Conservation (phyloP, 2,797 vertebrate genomes). For the Trichosurus vulpecula region DNA sequence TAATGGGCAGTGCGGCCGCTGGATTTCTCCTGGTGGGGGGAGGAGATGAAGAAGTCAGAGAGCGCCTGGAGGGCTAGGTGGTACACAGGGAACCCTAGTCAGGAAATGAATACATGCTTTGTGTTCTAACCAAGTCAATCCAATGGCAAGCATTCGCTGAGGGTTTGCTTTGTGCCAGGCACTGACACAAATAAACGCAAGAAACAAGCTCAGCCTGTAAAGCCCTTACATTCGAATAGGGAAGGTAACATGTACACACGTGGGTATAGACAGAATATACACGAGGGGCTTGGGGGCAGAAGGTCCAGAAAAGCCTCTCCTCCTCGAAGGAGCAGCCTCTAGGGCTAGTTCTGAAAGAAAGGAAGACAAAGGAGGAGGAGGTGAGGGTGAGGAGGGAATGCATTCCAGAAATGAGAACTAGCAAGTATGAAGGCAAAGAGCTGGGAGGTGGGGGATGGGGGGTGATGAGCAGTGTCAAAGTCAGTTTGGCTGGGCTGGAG, state of each 20-base stretch:
- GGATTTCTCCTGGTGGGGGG: constrained; percentile 92
- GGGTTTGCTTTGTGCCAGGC: neutral
- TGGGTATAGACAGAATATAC: neutral
- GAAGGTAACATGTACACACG: fast-evolving
- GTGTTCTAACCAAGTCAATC: neutral
- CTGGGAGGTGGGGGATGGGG: neutral
- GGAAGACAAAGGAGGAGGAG: neutral
- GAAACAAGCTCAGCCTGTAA: neutral
- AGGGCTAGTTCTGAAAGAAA: neutral
- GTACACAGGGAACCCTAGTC: neutral
- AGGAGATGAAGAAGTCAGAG: neutral
- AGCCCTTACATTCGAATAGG: too few species aligned
- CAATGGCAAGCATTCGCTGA: neutral
- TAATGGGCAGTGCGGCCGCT: constrained; percentile 98
- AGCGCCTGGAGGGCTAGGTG: neutral
- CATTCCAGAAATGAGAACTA: neutral
- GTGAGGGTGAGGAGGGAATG: neutral
- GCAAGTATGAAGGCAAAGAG: neutral
- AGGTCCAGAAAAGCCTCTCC: neutral
- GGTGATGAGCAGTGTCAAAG: neutral
- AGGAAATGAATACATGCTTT: neutral
- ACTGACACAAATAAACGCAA: neutral
- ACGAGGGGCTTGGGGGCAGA: too few species aligned
- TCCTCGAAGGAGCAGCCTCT: neutral
- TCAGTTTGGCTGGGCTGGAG: neutral